Evolutionary conservation across 1,140 invertebrate genomes (phyloP), one percentile per base, ranked within the genome.

Genomic region (Kradibia gibbosae): DNA sequence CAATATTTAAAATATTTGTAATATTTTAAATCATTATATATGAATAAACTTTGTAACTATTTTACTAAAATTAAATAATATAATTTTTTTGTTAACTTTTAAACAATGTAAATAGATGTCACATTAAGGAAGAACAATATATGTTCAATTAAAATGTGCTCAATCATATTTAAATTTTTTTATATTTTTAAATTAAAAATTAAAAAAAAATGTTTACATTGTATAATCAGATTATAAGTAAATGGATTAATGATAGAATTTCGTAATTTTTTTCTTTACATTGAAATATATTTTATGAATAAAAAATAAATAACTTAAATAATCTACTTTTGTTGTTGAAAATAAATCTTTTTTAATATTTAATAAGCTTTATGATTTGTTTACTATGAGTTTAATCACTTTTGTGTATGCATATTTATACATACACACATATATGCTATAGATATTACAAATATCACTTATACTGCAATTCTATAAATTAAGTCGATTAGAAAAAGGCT

Each of bases 291-390:
- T 70, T 67, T 25, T 71, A 77, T 42, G 42, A 81, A 53, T 74
- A 74, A 42, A 80, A 73, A 74, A 77, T 81, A 81, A 81, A 81
- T 76, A 81, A 77, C 48, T 81, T 77, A 76, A 71, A n/a, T 62
- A 74, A 72, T 72, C 53, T 55, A 48, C 10, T 75, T 76, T 80
- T 78, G 11, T 39, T 48, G 73, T 74, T 39, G 48, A 50, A 82
- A 82, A 60, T 62, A 57, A 70, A 71, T 76, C 31, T 75, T 65
- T 39, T 25, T 15, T 13, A 48, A 71, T 78, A 15, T 34, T 62
- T 60, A 62, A 53, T 82, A 73, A 76, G 60, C 48, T 39, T 57
- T 25, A 77, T 36, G 48, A 60, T 31, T 28, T 71, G 36, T 20
- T 70, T 60, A 31, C 53, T 60, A n/a, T 50, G 28, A 34, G 55